A percentile compares a stretch with the other conserved stretches of the same genome.
These are phyloP conservation scores for Bactericera cockerelli DNA, from an alignment of 1,140 invertebrate species.

Conservation along the genomic window DNA sequence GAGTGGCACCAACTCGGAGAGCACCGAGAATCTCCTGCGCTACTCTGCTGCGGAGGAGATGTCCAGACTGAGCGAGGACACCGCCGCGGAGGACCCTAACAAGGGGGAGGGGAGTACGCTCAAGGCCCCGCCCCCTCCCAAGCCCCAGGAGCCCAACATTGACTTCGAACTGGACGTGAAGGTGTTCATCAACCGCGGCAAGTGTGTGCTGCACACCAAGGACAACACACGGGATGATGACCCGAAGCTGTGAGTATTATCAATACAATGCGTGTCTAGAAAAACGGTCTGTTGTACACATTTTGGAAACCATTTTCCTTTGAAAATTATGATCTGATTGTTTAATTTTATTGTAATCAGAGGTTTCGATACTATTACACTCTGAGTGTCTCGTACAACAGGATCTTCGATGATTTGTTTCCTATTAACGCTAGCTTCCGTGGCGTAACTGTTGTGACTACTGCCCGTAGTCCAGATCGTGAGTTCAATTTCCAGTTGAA, in stretches of 20 bases:
- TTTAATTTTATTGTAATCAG: too few species aligned
- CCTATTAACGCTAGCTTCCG: too few species aligned
- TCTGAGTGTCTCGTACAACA: too few species aligned
- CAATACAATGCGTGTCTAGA: too few species aligned
- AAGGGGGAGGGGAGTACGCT: not conserved
- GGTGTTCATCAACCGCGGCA: conserved; percentile 90
- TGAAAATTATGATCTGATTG: too few species aligned
- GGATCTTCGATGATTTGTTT: too few species aligned
- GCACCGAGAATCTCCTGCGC: conserved; percentile 29
- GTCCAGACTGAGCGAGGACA: conserved; percentile 8
- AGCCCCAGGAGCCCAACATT: conserved; percentile 77
- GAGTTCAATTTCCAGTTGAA: too few species aligned
- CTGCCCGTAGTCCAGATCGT: too few species aligned
- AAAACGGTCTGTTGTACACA: too few species aligned
- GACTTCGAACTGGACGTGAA: conserved; percentile 94
- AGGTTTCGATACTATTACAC: too few species aligned
- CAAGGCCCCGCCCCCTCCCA: conserved; percentile 27
- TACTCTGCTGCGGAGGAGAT: not conserved
- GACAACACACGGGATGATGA: conserved; percentile 57
- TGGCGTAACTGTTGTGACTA: too few species aligned
- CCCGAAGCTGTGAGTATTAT: conserved; percentile 36
- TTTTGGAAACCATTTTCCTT: too few species aligned
- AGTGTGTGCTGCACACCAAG: conserved; percentile 91
- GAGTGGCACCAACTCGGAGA: conserved; percentile 26
- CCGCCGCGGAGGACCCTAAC: not conserved